Evolutionary conservation across 2,797 vertebrate species (phyloP).

Genomic region (Nyctibius grandis): DNA sequence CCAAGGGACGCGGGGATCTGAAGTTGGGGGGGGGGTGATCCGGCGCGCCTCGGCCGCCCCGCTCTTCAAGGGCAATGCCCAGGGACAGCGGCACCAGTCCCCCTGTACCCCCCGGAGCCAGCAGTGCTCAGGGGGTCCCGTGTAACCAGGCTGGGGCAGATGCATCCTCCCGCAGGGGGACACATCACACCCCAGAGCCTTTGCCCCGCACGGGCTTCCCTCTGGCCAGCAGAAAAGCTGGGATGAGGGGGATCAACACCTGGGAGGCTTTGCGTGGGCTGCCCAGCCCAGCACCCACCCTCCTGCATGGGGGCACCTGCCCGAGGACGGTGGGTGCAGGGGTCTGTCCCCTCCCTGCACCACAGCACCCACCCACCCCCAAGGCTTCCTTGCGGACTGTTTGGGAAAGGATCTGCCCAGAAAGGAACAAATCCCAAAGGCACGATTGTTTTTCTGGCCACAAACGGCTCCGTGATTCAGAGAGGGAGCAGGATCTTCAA

Average conservation of each 20-base stretch:
- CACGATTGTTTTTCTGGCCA: neutral
- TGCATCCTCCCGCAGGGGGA: fast-evolving
- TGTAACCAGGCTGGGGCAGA: neutral
- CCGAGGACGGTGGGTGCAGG: fast-evolving
- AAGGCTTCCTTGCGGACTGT: neutral
- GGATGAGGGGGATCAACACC: neutral
- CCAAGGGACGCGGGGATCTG: neutral
- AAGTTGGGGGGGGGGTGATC: neutral
- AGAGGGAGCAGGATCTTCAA: neutral
- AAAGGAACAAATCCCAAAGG: neutral
- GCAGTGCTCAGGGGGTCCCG: neutral
- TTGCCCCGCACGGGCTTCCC: neutral
- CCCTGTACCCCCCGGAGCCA: fast-evolving
- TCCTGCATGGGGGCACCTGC: neutral
- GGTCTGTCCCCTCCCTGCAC: neutral
- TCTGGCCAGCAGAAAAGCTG: neutral
- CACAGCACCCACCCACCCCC: neutral
- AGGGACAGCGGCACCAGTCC: fast-evolving
- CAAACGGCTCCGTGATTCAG: neutral
- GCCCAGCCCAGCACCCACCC: neutral
- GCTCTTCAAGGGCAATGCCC: neutral
- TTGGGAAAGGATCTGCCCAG: neutral
- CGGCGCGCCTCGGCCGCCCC: neutral
- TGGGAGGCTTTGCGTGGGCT: neutral
- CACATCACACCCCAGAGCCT: neutral